Base-by-base conservation (phyloP, 1,140 invertebrate species). In the Drosophila repletoides region DNA sequence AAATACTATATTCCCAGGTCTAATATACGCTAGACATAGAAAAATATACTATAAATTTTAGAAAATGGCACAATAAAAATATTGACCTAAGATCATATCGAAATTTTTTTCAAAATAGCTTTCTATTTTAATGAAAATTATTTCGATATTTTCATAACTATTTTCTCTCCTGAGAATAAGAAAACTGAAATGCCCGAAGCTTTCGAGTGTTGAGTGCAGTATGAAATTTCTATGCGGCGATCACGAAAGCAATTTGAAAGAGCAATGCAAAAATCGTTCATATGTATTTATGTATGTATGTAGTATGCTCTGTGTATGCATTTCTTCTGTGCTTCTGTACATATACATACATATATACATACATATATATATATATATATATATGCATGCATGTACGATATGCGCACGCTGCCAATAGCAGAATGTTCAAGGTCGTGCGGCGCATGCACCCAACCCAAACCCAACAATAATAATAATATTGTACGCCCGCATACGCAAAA, bases 351-450 rank as follows among this genome's bases (percentile, higher is more conserved):
- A 22, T 48, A 28, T n/a, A 40, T 36, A 14, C 14, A 15, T 56
- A 53, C 26, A 17, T 56, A 19, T 2, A 46, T 6, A 31, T 4
- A 19, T 28, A 22, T 19, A 12, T 40, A 28, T 19, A 2, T 19
- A 3, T 17, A 17, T 56, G 17, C 45, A 34, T 69, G 63, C 58
- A 48, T 69, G 61, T 79, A 80, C 74, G 53, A 74, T 74, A 64
- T 79, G 77, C 73, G 79, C 79, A 77, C 70, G 68, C 55, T 72
- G 77, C 63, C 77, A 71, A 70, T 58, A 70, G 46, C 41, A 52
- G 67, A 45, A 69, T 66, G 64, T 61, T 81, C 77, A 81, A 81
- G 77, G 77, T 81, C 79, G 64, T 45, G 59, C 73, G 69, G 77
- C 77, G 59, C 73, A 83, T 81, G 77, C 73, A 81, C 77, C 73